These are phyloP conservation scores for Pseudorhombus dupliciocellatus DNA, from an alignment of 2,113 vertebrate species.

Conservation along the genomic window DNA sequence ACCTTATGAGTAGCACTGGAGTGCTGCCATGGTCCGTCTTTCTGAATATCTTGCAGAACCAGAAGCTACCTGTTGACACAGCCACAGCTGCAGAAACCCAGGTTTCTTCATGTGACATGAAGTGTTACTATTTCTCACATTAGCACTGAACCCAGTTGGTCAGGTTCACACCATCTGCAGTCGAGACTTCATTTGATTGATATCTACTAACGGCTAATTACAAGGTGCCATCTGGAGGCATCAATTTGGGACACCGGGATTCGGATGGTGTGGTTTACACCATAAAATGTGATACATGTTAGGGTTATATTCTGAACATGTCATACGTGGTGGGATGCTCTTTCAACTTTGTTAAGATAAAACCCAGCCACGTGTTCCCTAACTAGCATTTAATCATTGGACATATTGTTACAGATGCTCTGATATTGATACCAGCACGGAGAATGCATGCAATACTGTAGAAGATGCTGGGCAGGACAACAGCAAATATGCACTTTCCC, in stretches of 20 bases:
- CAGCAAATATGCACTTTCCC: too few species aligned
- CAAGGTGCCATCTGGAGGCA: constrained; percentile 15
- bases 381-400: background rate
- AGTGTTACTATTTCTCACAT: constrained; percentile 23
- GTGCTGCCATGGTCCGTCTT: constrained; percentile 41
- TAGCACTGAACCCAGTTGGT: constrained; percentile 19
- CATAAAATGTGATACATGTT: too few species aligned
- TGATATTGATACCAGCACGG: too few species aligned
- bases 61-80: constrained; percentile 14
- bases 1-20: constrained; percentile 41
- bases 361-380: constrained; percentile 12
- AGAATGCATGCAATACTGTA: background rate
- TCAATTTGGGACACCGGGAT: constrained; percentile 2
- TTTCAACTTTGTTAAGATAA: background rate
- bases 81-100: constrained; percentile 21
- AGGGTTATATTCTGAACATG: too few species aligned
- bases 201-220: constrained; percentile 40
- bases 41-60: constrained; percentile 30
- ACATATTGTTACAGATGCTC: background rate
- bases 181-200: constrained; percentile 27
- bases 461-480: too few species aligned
- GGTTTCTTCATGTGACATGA: background rate
- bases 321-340: background rate
- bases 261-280: constrained; percentile 9
- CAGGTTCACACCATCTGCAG: constrained; percentile 21